Conservation (phyloP, 1,140 invertebrate genomes). For the Phymorhynchus buccinoides region DNA sequence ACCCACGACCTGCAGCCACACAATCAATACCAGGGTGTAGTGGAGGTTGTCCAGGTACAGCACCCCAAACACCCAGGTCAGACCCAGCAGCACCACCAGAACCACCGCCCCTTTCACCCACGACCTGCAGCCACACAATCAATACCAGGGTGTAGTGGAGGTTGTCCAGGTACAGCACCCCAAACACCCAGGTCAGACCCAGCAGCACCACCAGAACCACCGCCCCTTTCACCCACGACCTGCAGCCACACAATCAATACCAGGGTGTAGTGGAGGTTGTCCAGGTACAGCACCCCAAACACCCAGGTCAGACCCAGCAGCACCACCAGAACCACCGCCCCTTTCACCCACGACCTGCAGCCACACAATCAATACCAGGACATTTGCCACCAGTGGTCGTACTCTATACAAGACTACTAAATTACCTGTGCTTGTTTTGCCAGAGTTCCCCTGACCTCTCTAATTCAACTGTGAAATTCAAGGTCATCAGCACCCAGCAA, state of each 20-base stretch:
- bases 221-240: slow-evolving; percentile 89
- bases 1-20: slow-evolving; percentile 89
- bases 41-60: slow-evolving; percentile 83
- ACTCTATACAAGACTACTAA: too few relatives aligned
- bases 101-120: slow-evolving; percentile 90
- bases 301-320: slow-evolving; percentile 91
- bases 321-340: slow-evolving; percentile 86
- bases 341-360: slow-evolving; percentile 88
- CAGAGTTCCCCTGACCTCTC: too few relatives aligned
- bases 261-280: slow-evolving; percentile 81
- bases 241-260: too few relatives aligned
- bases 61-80: slow-evolving; percentile 92
- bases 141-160: slow-evolving; percentile 83
- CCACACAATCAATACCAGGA: too few relatives aligned
- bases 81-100: slow-evolving; percentile 86
- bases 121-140: too few relatives aligned
- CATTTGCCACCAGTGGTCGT: too few relatives aligned
- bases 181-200: slow-evolving; percentile 92
- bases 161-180: slow-evolving; percentile 85
- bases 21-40: slow-evolving; percentile 85
- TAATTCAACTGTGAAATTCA: too few relatives aligned
- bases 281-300: slow-evolving; percentile 89
- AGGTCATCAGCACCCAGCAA: too few relatives aligned
- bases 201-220: slow-evolving; percentile 87
- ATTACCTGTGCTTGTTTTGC: too few relatives aligned